Percentiles rank a stretch among this genome's conserved stretches.
These are phyloP conservation scores for Apantesis nais DNA, from an alignment of 2,888 invertebrate species.

Conservation along the genomic window DNA sequence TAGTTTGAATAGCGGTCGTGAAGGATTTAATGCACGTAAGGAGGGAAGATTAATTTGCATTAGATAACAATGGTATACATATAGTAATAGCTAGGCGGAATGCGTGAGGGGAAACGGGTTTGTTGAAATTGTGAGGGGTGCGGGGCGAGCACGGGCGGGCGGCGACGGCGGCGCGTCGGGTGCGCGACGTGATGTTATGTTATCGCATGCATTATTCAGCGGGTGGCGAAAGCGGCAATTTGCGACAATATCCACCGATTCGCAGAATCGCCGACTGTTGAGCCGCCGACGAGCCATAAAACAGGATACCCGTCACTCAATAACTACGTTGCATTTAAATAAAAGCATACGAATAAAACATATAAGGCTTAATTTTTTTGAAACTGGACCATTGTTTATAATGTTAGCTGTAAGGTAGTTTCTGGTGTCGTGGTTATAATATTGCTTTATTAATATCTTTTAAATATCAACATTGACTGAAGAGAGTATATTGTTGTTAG, in stretches of 20 bases:
- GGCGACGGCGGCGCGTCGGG: slow-evolving; percentile 54
- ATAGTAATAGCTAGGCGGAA: slow-evolving; percentile 59
- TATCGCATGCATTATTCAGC: slow-evolving; percentile 85
- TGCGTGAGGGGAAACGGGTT: slow-evolving; percentile 60
- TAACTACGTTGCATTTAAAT: slow-evolving; percentile 78
- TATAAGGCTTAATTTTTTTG: slow-evolving; percentile 39
- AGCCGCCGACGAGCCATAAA: slow-evolving; percentile 79
- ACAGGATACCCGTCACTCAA: slow-evolving; percentile 81
- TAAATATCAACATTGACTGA: neutral
- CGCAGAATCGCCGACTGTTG: slow-evolving; percentile 79
- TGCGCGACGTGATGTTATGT: slow-evolving; percentile 81
- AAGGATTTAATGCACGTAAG: slow-evolving; percentile 60
- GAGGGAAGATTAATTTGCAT: slow-evolving; percentile 62
- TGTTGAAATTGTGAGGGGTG: slow-evolving; percentile 51
- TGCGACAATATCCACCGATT: slow-evolving; percentile 85
- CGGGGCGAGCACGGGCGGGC: slow-evolving; percentile 47
- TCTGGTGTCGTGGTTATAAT: slow-evolving; percentile 23
- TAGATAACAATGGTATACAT: slow-evolving; percentile 62
- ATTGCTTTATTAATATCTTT: slow-evolving; percentile 25
- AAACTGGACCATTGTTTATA: slow-evolving; percentile 39
- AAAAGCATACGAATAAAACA: slow-evolving; percentile 57
- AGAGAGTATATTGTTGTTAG: neutral
- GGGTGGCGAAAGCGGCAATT: slow-evolving; percentile 85
- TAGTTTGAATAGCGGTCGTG: slow-evolving; percentile 55
- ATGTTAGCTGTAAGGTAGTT: slow-evolving; percentile 28